Base-by-base conservation (phyloP, 2,888 invertebrate species). In the Venusia cambrica region DNA sequence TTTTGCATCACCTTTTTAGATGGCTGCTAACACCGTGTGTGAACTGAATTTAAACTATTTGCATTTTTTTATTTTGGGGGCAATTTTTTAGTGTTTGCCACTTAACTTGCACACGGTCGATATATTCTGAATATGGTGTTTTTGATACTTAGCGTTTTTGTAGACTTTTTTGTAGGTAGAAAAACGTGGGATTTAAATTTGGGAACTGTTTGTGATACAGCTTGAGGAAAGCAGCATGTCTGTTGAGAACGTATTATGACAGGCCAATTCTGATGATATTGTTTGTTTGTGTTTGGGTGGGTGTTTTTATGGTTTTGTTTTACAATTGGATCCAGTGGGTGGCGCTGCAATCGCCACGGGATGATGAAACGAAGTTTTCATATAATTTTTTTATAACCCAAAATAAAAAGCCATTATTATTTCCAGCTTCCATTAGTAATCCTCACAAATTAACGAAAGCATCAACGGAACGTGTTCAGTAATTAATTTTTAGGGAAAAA, bases 401-500 rank as follows among this genome's bases (percentile, higher is more conserved):
- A n/a, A n/a, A n/a, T n/a, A n/a, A n/a, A n/a, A n/a, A n/a, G n/a
- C n/a, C n/a, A n/a, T 11, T 12, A 11, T 11, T 26, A 16, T 27
- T 18, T 18, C 15, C 3, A 8, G 9, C 15, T 11, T 4, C 16
- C 35, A 19, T 25, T 36, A 37, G 33, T 18, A 59, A 62, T 34
- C 37, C 48, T 16, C 37, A n/a, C 37, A 47, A 62, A 65, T 67
- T 62, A 61, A 64, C 52, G 52, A 45, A 47, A 54, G 48, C 65
- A 69, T 63, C 65, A 65, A 57, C 72, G 73, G 61, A 45, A 45
- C 58, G 40, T 57, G 55, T 54, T 52, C 52, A n/a, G 48, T 65
- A 68, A 67, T 67, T 65, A 68, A 64, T 67, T 59, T 59, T 44
- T 34, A 39, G 44, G 62, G 63, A 74, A 78, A 67, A 63, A 62